A percentile compares a stretch with the other conserved stretches of the same genome.
These are phyloP conservation scores for Micropoecilia bifurca DNA, from an alignment of 2,797 vertebrate genomes.

Conservation along the genomic window DNA sequence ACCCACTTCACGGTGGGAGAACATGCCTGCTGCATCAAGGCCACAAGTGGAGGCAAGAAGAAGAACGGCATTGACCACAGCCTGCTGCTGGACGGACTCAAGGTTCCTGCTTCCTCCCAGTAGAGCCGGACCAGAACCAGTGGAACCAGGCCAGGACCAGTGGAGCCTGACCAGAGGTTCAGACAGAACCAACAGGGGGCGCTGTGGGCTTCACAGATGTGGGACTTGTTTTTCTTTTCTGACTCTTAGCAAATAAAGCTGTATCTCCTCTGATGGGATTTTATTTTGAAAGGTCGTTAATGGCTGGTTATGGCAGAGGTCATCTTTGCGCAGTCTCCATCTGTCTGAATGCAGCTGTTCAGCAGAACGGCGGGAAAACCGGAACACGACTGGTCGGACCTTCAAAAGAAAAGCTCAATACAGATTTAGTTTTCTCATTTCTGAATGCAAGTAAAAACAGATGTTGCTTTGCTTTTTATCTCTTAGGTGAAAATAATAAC, in stretches of 20 bases:
- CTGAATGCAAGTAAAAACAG: background rate
- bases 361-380: background rate
- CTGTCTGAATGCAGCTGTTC: background rate
- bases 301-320: background rate
- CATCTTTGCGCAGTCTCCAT: background rate
- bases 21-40: conserved; percentile 90
- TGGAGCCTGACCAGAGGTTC: background rate
- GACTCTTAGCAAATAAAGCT: background rate
- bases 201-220: background rate
- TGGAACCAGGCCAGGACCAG: background rate
- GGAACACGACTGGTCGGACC: background rate
- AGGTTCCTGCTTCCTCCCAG: conserved; percentile 11
- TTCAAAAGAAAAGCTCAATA: conserved; percentile 37
- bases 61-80: conserved; percentile 88
- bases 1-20: conserved; percentile 87
- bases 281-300: conserved; percentile 6
- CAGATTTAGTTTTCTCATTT: background rate
- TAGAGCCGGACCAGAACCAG: conserved; percentile 1
- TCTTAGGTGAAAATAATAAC: background rate
- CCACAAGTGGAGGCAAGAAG: conserved; percentile 87
- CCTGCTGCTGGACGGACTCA: conserved; percentile 87
- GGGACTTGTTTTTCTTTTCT: background rate
- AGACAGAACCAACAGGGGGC: conserved; percentile 5
- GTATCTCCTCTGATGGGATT: background rate
- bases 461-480: background rate